Percentiles rank a stretch among this genome's conserved stretches.
Evolutionary conservation across 2,113 vertebrate species (phyloP).

Genomic region (Cryptomyrus ogoouensis): DNA sequence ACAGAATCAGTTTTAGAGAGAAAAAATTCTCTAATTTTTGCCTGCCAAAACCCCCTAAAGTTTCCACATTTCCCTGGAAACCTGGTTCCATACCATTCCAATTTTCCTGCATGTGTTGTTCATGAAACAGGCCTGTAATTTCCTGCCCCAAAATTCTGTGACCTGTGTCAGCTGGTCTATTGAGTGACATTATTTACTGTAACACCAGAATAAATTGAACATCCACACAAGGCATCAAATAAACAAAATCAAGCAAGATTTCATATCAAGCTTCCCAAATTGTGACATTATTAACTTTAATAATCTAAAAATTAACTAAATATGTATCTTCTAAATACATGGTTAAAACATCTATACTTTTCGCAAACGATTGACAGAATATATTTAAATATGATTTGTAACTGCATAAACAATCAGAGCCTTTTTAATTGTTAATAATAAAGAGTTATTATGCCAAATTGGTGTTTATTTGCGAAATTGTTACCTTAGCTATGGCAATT

Average conservation of each 20-base stretch:
- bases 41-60: not conserved
- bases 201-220: not conserved
- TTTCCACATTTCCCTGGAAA: not conserved
- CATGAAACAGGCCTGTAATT: not conserved
- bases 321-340: not conserved
- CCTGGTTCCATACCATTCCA: not conserved
- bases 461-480: slow-evolving; percentile 54
- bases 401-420: slow-evolving; percentile 39
- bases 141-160: not conserved
- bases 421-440: slow-evolving; percentile 51
- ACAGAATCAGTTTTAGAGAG: not conserved
- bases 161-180: not conserved
- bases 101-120: not conserved
- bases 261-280: not conserved
- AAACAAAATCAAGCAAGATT: not conserved
- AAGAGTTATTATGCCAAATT: slow-evolving; percentile 48
- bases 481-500: slow-evolving; percentile 49
- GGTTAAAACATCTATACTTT: slow-evolving; percentile 12
- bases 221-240: not conserved
- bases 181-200: not conserved
- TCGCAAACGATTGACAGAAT: slow-evolving; percentile 32
- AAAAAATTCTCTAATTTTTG: not conserved
- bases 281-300: not conserved
- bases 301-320: not conserved
- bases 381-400: slow-evolving; percentile 40